Percentiles rank a stretch among this genome's conserved stretches.
phyloP scores from a whole-genome alignment of 1,140 invertebrate species.

The Trinorchestia longiramus region DNA sequence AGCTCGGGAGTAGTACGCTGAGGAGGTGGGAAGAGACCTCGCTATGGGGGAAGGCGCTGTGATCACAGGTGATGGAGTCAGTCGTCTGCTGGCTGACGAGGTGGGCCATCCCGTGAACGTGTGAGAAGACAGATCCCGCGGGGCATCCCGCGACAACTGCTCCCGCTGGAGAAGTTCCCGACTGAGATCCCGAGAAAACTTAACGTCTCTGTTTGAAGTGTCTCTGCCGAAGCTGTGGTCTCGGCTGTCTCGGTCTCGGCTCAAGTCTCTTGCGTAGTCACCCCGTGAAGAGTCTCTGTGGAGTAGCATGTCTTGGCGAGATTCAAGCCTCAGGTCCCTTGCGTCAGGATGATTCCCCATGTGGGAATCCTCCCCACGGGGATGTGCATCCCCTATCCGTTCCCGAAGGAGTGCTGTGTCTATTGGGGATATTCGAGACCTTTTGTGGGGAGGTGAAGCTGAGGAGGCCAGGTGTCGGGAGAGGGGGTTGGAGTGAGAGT shows the following conservation, averaged over 20 bases:
- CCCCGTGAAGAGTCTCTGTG: neutral
- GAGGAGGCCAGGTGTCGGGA: neutral
- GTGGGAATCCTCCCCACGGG: constrained; percentile 26
- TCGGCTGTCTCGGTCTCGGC: constrained; percentile 30
- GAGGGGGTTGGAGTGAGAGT: neutral
- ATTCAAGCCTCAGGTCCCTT: constrained; percentile 14
- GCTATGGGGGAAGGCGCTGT: constrained; percentile 13
- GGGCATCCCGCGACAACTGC: constrained; percentile 22
- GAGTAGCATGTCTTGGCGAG: neutral
- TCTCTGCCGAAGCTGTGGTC: constrained; percentile 21
- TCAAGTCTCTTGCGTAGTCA: constrained; percentile 55
- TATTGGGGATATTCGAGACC: constrained; percentile 34
- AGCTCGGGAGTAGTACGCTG: constrained; percentile 4
- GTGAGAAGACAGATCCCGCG: constrained; percentile 55
- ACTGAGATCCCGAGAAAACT: neutral
- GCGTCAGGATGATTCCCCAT: neutral
- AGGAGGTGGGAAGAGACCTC: constrained; percentile 13
- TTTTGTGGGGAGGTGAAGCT: neutral
- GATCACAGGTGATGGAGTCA: constrained; percentile 19
- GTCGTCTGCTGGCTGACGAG: neutral
- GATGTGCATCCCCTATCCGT: neutral
- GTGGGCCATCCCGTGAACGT: neutral
- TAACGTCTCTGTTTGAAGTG: neutral
- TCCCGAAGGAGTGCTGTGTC: constrained; percentile 18
- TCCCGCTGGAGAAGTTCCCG: constrained; percentile 13